Conservation (phyloP, 2,888 invertebrate species). For the Hymenopus coronatus region DNA sequence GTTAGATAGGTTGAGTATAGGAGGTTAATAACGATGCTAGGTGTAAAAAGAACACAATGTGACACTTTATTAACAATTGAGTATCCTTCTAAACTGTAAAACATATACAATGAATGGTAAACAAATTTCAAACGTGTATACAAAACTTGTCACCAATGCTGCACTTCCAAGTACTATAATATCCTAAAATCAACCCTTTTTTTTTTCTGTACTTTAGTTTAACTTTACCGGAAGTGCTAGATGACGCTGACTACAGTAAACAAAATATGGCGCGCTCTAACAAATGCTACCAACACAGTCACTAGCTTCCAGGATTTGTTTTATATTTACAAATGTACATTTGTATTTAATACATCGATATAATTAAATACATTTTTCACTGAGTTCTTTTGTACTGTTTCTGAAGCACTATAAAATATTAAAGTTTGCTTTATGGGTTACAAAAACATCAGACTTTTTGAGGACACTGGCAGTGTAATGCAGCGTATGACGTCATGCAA, state of each 20-base stretch:
- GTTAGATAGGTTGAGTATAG: background rate
- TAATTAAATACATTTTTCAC: background rate
- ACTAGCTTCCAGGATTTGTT: background rate
- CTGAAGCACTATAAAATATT: background rate
- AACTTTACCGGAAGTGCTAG: background rate
- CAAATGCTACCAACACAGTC: background rate
- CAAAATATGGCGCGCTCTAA: background rate
- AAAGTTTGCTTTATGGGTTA: background rate
- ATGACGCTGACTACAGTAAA: background rate
- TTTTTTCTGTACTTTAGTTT: background rate
- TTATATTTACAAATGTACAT: background rate
- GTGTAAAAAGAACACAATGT: background rate
- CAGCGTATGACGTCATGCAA: background rate
- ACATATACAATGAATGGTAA: background rate
- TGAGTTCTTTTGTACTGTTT: background rate
- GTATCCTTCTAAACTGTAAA: background rate
- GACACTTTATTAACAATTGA: background rate
- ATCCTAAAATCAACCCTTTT: too few species aligned
- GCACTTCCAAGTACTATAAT: background rate
- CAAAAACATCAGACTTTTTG: background rate
- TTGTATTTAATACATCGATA: background rate
- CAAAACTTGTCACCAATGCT: background rate
- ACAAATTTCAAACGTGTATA: background rate
- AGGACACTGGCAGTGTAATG: background rate
- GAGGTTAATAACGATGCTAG: background rate